Percentiles rank a stretch among this genome's conserved stretches.
phyloP scores from a whole-genome alignment of 1,140 invertebrate species.

The Drosophila pallidifrons region DNA sequence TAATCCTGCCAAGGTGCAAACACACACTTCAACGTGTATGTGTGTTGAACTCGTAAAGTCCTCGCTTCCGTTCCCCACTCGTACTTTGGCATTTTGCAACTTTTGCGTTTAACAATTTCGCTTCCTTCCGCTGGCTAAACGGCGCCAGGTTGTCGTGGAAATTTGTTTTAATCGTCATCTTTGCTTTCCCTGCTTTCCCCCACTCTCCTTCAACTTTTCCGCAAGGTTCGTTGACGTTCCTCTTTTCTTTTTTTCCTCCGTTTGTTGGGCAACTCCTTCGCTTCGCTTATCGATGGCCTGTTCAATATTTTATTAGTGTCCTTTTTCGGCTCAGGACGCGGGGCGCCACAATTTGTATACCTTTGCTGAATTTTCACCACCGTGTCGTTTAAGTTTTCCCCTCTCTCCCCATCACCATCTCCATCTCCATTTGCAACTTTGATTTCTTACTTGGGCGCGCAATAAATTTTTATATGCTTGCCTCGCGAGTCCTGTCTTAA shows the following conservation, averaged over 20 bases:
- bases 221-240: constrained; percentile 71
- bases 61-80: constrained; percentile 56
- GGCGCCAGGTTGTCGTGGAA: constrained; percentile 82
- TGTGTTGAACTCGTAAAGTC: constrained; percentile 60
- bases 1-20: constrained; percentile 56
- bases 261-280: constrained; percentile 57
- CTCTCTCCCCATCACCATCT: not conserved
- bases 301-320: constrained; percentile 84
- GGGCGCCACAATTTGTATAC: constrained; percentile 56
- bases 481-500: not conserved
- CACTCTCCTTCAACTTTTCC: not conserved
- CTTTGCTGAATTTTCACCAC: constrained; percentile 34
- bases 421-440: constrained; percentile 43
- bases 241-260: not conserved
- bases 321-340: constrained; percentile 35
- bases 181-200: constrained; percentile 66
- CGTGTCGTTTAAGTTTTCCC: not conserved
- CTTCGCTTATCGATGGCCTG: constrained; percentile 79
- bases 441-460: constrained; percentile 61
- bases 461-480: constrained; percentile 72
- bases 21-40: constrained; percentile 30
- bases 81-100: constrained; percentile 75
- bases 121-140: constrained; percentile 79
- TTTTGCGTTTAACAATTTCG: constrained; percentile 84
- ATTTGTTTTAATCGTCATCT: constrained; percentile 84